Conservation (phyloP, 2,888 invertebrate species). For the Drosophila fungiperda region DNA sequence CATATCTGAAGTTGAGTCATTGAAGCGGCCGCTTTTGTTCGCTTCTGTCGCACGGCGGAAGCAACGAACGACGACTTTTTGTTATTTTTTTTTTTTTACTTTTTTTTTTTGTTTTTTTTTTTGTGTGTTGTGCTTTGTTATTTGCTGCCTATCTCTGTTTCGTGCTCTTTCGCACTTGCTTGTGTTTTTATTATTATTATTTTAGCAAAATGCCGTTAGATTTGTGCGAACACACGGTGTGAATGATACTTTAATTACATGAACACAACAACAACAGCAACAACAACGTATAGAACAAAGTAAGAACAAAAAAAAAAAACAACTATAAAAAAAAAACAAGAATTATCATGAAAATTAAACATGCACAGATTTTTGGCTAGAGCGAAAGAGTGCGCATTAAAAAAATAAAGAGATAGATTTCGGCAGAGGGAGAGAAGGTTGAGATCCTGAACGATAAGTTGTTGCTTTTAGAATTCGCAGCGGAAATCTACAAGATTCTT, state of each 20-base stretch:
- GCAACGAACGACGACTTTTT: slow-evolving; percentile 55
- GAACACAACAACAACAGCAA: slow-evolving; percentile 44
- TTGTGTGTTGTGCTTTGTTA: slow-evolving; percentile 30
- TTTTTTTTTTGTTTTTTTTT: slow-evolving; percentile 5
- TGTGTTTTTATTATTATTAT: slow-evolving; percentile 62
- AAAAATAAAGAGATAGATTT: not conserved
- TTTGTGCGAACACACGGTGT: slow-evolving; percentile 78
- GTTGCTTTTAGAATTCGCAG: not conserved
- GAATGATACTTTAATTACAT: slow-evolving; percentile 79
- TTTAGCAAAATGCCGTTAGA: slow-evolving; percentile 78
- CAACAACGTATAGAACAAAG: slow-evolving; percentile 14
- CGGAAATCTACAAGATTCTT: slow-evolving; percentile 26
- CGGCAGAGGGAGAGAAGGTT: not conserved
- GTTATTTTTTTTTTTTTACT: slow-evolving; percentile 2
- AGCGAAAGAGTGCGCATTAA: not conserved
- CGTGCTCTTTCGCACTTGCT: slow-evolving; percentile 5
- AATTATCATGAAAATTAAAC: slow-evolving; percentile 60
- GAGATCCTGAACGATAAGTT: slow-evolving; percentile 26
- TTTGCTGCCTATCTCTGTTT: slow-evolving; percentile 32
- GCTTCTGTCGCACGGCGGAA: slow-evolving; percentile 54
- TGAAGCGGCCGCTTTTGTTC: slow-evolving; percentile 56
- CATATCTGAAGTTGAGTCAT: slow-evolving; percentile 68
- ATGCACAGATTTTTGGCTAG: slow-evolving; percentile 40
- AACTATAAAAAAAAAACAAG: slow-evolving; percentile 62
- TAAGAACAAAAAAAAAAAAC: slow-evolving; percentile 74